Conservation (phyloP, 2,888 invertebrate genomes). For the Hecatera dysodea region DNA sequence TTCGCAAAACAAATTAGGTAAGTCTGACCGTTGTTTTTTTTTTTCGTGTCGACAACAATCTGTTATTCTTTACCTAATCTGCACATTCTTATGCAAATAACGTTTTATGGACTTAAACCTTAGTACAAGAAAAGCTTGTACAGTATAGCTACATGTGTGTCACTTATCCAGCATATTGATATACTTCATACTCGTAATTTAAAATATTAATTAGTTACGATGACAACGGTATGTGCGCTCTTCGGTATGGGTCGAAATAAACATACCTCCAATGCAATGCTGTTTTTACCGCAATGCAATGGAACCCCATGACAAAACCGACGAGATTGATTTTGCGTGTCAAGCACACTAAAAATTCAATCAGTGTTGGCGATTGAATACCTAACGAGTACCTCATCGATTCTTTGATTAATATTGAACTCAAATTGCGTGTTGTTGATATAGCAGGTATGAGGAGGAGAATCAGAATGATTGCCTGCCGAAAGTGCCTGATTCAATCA, state of each 20-base stretch:
- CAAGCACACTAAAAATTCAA: not conserved
- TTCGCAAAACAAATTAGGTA: not conserved
- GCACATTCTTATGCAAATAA: not conserved
- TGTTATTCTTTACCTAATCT: not conserved
- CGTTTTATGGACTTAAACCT: not conserved
- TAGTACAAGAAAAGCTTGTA: not conserved
- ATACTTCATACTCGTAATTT: not conserved
- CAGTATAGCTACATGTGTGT: no score
- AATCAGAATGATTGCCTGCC: not conserved
- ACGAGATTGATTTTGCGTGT: not conserved
- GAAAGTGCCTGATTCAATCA: constrained; percentile 1
- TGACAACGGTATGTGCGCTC: not conserved
- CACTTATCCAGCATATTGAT: not conserved
- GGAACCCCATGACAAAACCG: not conserved
- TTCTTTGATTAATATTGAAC: constrained; percentile 4
- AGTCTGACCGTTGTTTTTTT: not conserved
- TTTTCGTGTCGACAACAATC: not conserved
- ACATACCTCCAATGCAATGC: not conserved
- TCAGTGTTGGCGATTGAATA: not conserved
- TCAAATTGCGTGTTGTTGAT: constrained; percentile 2
- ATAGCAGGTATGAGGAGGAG: not conserved
- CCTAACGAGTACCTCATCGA: constrained; percentile 1
- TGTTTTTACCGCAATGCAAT: not conserved
- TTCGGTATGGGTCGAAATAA: not conserved
- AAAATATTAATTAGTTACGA: not conserved